Evolutionary conservation across 1,140 invertebrate species (phyloP).

Genomic region (Cyrtorhinus lividipennis): DNA sequence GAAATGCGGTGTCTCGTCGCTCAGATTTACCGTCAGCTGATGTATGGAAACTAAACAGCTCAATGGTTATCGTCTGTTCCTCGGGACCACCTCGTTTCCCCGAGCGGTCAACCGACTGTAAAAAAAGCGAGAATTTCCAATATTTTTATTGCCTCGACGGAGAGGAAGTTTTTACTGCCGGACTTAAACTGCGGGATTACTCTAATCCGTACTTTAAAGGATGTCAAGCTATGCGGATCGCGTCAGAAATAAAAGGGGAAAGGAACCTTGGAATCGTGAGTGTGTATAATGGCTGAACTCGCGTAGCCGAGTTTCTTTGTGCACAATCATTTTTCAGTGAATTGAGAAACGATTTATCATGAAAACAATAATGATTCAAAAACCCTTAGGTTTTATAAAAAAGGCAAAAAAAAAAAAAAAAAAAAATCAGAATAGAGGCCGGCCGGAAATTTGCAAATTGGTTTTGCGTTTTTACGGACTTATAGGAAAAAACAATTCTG

Average conservation of each 20-base stretch:
- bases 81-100: background rate
- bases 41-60: background rate
- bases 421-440: too few relatives aligned
- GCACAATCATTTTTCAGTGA: too few relatives aligned
- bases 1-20: background rate
- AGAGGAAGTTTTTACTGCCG: background rate
- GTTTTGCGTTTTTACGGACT: too few relatives aligned
- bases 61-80: background rate
- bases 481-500: too few relatives aligned
- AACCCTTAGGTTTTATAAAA: too few relatives aligned
- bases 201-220: background rate
- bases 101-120: background rate
- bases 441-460: too few relatives aligned
- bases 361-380: too few relatives aligned
- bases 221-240: background rate
- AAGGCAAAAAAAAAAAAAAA: too few relatives aligned
- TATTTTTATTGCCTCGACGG: background rate
- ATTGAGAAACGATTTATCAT: too few relatives aligned
- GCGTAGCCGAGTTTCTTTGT: too few relatives aligned
- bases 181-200: background rate
- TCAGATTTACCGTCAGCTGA: constrained; percentile 9
- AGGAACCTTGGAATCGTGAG: background rate
- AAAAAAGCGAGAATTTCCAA: constrained; percentile 1
- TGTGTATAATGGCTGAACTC: too few relatives aligned
- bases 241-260: background rate